Evolutionary conservation across 2,113 vertebrate species (phyloP).

Genomic region (Lepisosteus osseus): DNA sequence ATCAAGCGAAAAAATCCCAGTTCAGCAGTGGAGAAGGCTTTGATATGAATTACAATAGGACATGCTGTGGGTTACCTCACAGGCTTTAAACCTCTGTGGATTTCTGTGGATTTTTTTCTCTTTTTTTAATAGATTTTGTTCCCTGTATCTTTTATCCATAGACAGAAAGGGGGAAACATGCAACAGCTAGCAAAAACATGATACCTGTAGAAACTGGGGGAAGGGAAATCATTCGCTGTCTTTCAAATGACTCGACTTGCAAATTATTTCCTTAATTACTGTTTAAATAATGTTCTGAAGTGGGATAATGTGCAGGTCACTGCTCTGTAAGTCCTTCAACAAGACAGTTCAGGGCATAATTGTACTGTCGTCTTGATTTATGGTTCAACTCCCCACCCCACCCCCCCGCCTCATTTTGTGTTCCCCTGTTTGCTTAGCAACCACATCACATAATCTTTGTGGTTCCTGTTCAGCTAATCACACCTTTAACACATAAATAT

Average conservation of each 20-base stretch:
- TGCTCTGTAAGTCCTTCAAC: slow-evolving; percentile 51
- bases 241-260: slow-evolving; percentile 24
- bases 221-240: background rate
- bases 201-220: slow-evolving; percentile 16
- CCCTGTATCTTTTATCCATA: slow-evolving; percentile 11
- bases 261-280: slow-evolving; percentile 59
- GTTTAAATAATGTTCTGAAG: slow-evolving; percentile 39
- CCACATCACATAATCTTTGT: slow-evolving; percentile 39
- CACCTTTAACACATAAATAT: slow-evolving; percentile 36
- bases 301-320: slow-evolving; percentile 42
- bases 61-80: slow-evolving; percentile 32
- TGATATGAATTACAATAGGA: slow-evolving; percentile 41
- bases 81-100: background rate
- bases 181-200: slow-evolving; percentile 10
- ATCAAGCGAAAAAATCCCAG: background rate
- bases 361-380: slow-evolving; percentile 51
- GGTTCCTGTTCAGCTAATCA: slow-evolving; percentile 52
- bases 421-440: slow-evolving; percentile 26
- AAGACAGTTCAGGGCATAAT: slow-evolving; percentile 53
- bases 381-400: slow-evolving; percentile 36
- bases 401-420: slow-evolving; percentile 31
- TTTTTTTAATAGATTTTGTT: background rate
- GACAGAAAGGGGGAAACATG: background rate
- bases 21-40: slow-evolving; percentile 41
- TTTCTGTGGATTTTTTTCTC: slow-evolving; percentile 11